phyloP scores from a whole-genome alignment of 2,888 invertebrate species.

The Dyspetes luteomarginatus region DNA sequence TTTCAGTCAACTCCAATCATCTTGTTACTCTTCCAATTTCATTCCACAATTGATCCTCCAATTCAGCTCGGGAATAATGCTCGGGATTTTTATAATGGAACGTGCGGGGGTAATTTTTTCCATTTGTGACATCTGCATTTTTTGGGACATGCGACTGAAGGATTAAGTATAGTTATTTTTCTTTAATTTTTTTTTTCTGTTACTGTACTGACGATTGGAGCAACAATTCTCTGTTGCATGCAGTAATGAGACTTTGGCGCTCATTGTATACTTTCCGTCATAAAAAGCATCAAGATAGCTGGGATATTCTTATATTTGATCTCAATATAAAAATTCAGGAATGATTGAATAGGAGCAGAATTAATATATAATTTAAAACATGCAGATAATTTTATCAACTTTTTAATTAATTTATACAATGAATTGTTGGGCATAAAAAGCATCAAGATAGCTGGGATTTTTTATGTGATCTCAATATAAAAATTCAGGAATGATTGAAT shows the following conservation, averaged over 20 bases:
- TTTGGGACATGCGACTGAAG: neutral
- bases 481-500: neutral
- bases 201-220: no score
- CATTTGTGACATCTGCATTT: constrained; percentile 71
- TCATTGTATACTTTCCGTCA: constrained; percentile 48
- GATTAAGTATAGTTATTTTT: neutral
- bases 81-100: constrained; percentile 68
- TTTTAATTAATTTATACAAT: no score
- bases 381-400: no score
- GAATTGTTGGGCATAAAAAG: neutral
- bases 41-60: constrained; percentile 71
- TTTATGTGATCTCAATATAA: neutral
- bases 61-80: constrained; percentile 51
- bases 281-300: constrained; percentile 46
- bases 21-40: constrained; percentile 69
- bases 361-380: no score
- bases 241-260: no score
- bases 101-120: constrained; percentile 69
- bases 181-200: neutral
- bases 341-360: neutral
- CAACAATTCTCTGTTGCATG: no score
- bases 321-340: neutral
- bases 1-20: constrained; percentile 10
- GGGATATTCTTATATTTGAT: neutral
- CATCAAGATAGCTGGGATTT: constrained; percentile 22